phyloP scores from a whole-genome alignment of 2,797 vertebrate species.

The Enoplosus armatus region DNA sequence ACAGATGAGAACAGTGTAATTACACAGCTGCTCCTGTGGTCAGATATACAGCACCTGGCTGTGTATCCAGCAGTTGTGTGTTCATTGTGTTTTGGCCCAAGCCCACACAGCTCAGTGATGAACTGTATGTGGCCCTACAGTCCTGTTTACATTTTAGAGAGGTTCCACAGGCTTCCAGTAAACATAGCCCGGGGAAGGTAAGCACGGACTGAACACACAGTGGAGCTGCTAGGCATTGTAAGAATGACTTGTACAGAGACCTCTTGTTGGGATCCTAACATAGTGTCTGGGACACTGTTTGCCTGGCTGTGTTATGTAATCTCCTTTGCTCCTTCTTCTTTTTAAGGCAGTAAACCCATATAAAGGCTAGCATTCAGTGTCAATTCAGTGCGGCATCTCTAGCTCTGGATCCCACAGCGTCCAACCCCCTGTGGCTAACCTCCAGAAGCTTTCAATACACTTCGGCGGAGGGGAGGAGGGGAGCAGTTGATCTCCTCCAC shows the following conservation, averaged over 20 bases:
- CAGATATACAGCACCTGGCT: conserved; percentile 74
- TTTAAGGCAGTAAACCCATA: conserved; percentile 60
- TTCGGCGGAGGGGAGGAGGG: conserved; percentile 40
- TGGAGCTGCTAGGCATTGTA: conserved; percentile 57
- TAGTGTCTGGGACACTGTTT: conserved; percentile 57
- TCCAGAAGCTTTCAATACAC: conserved; percentile 69
- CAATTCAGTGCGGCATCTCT: conserved; percentile 44
- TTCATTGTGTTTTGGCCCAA: conserved; percentile 49
- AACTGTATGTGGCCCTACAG: conserved; percentile 71
- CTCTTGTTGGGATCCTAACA: conserved; percentile 49
- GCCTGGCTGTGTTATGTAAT: conserved; percentile 68
- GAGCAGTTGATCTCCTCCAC: conserved; percentile 62
- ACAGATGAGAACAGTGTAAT: conserved; percentile 60
- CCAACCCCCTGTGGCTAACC: conserved; percentile 62
- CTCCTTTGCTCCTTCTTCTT: conserved; percentile 56
- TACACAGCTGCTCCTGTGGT: conserved; percentile 72
- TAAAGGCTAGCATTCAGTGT: conserved; percentile 58
- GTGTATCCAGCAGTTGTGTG: conserved; percentile 56
- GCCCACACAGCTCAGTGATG: conserved; percentile 47
- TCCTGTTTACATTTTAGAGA: conserved; percentile 80
- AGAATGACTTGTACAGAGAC: conserved; percentile 42
- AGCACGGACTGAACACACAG: conserved; percentile 58
- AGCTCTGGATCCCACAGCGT: conserved; percentile 50
- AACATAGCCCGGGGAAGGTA: conserved; percentile 70
- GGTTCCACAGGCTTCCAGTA: conserved; percentile 68